Conservation (phyloP, 2,113 vertebrate genomes). For the Seriola dumerili region DNA sequence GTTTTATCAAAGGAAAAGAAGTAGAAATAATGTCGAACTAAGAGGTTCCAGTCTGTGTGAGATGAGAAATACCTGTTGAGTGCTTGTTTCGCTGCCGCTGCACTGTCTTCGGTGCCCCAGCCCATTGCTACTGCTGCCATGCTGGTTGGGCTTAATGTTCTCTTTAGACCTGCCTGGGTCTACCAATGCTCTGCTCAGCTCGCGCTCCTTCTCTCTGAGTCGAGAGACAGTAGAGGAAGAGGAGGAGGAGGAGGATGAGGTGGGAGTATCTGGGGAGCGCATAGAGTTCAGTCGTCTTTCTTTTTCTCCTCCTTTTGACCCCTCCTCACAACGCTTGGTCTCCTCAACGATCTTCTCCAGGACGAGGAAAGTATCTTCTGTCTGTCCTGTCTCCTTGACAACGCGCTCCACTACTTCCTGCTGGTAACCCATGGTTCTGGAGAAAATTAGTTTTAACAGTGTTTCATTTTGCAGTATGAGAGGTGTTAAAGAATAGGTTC, state of each 20-base stretch:
- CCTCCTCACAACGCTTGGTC: constrained; percentile 73
- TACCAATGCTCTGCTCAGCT: constrained; percentile 48
- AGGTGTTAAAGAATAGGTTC: background rate
- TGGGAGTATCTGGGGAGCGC: constrained; percentile 41
- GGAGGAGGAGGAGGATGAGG: constrained; percentile 37
- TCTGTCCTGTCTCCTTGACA: constrained; percentile 89
- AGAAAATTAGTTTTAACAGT: background rate
- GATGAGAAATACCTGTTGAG: constrained; percentile 70
- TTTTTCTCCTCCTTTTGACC: constrained; percentile 63
- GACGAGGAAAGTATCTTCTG: constrained; percentile 90
- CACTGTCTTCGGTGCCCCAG: constrained; percentile 80
- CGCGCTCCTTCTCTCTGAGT: constrained; percentile 76
- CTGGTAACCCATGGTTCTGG: constrained; percentile 94
- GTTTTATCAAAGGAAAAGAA: background rate
- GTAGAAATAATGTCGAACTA: background rate
- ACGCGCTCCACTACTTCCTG: constrained; percentile 94
- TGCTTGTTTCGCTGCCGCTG: constrained; percentile 74
- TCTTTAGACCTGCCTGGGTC: constrained; percentile 74
- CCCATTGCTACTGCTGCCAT: constrained; percentile 67
- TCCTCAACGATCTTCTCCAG: constrained; percentile 94
- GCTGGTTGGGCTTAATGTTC: constrained; percentile 78
- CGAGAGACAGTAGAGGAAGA: constrained; percentile 38
- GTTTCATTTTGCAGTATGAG: background rate
- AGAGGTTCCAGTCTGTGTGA: background rate
- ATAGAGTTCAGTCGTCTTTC: constrained; percentile 57